Percentiles rank a stretch among this genome's conserved stretches.
phyloP scores from a whole-genome alignment of 2,113 vertebrate genomes.

The Ornithorhynchus anatinus region DNA sequence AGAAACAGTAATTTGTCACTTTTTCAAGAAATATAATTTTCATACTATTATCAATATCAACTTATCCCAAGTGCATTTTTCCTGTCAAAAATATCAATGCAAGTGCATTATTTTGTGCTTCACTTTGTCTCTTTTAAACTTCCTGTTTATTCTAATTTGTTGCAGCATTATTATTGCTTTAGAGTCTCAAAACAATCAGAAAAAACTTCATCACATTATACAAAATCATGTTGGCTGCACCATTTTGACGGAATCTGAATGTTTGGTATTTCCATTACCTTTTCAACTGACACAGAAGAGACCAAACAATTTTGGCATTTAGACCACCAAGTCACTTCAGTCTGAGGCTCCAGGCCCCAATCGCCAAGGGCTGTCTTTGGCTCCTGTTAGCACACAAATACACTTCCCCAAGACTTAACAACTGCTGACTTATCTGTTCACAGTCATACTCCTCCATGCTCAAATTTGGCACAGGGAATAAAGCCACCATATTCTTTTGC shows the following conservation, averaged over 20 bases:
- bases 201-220: slow-evolving; percentile 67
- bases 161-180: slow-evolving; percentile 79
- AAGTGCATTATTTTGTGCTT: slow-evolving; percentile 84
- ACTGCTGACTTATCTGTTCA: slow-evolving; percentile 17
- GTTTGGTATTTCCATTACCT: slow-evolving; percentile 65
- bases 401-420: not conserved
- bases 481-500: slow-evolving; percentile 27
- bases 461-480: slow-evolving; percentile 56
- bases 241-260: slow-evolving; percentile 76
- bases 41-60: slow-evolving; percentile 73
- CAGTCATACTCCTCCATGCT: slow-evolving; percentile 4
- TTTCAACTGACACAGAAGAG: slow-evolving; percentile 46
- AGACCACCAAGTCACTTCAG: not conserved
- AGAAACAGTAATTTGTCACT: slow-evolving; percentile 78
- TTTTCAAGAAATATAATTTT: slow-evolving; percentile 74
- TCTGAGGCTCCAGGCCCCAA: not conserved
- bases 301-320: slow-evolving; percentile 39
- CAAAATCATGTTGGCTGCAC: slow-evolving; percentile 50
- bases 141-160: slow-evolving; percentile 69
- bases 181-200: slow-evolving; percentile 69
- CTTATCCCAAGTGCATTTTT: slow-evolving; percentile 80
- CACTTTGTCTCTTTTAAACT: slow-evolving; percentile 61
- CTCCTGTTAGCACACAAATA: slow-evolving; percentile 20
- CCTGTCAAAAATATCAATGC: slow-evolving; percentile 70
- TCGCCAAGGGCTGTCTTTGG: slow-evolving; percentile 18